Percentiles rank a stretch among this genome's conserved stretches.
Conservation (phyloP, 2,888 invertebrate genomes). For the Lacanobia oleracea region DNA sequence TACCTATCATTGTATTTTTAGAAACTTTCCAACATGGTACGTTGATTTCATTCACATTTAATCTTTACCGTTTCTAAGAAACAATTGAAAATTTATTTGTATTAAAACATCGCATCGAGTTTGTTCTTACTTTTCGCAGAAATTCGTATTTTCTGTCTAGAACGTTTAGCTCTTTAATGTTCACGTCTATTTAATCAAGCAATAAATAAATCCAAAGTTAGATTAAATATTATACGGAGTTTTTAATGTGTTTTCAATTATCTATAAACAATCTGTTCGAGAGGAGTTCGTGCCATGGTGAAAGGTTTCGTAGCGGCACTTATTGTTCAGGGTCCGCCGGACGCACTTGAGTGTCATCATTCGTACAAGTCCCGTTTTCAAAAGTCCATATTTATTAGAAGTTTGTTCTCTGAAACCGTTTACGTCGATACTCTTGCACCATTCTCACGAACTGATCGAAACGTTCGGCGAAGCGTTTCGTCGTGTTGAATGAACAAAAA, state of each 20-base stretch:
- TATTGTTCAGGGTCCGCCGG: slow-evolving; percentile 30
- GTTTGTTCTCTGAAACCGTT: slow-evolving; percentile 25
- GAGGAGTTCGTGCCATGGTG: not conserved
- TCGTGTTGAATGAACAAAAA: slow-evolving; percentile 65
- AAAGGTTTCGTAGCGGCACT: slow-evolving; percentile 37
- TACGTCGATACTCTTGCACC: slow-evolving; percentile 23
- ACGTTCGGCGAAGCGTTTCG: slow-evolving; percentile 41
- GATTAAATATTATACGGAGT: slow-evolving; percentile 9
- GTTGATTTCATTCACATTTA: not conserved
- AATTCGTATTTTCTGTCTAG: slow-evolving; percentile 9
- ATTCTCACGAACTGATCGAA: slow-evolving; percentile 40
- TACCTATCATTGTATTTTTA: not conserved
- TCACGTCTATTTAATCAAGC: slow-evolving; percentile 20
- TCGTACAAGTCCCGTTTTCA: slow-evolving; percentile 10
- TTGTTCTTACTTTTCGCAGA: slow-evolving; percentile 9
- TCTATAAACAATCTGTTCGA: not conserved
- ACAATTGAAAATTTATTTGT: slow-evolving; percentile 3
- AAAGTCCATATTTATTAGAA: slow-evolving; percentile 13
- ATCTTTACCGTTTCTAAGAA: slow-evolving; percentile 2
- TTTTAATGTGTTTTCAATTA: slow-evolving; percentile 7
- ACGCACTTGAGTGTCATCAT: slow-evolving; percentile 23
- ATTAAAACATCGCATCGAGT: slow-evolving; percentile 8
- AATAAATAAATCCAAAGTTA: slow-evolving; percentile 23
- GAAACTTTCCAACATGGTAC: not conserved
- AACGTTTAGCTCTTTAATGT: slow-evolving; percentile 21